Evolutionary conservation across 2,888 invertebrate species (phyloP).

Genomic region (Microplitis deprimator): DNA sequence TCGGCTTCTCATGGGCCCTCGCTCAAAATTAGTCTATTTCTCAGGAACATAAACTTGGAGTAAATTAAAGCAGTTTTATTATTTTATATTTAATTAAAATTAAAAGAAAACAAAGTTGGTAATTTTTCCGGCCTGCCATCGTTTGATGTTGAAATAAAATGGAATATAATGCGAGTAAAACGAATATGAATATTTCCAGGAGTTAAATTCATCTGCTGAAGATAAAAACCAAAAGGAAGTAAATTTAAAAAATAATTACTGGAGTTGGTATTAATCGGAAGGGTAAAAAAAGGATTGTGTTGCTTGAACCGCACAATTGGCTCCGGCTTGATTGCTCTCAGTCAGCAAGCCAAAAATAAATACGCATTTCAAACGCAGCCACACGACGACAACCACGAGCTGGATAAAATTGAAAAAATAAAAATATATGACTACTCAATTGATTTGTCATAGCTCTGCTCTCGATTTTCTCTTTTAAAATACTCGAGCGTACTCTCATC

Average conservation of each 20-base stretch:
- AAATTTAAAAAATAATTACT: neutral
- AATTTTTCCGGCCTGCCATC: too few species aligned
- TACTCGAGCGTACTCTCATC: neutral
- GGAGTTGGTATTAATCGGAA: slow-evolving; percentile 30
- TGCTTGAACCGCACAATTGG: slow-evolving; percentile 47
- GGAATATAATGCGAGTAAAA: too few species aligned
- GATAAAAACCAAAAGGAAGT: neutral
- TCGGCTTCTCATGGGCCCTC: neutral
- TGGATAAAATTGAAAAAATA: slow-evolving; percentile 28
- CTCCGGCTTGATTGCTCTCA: slow-evolving; percentile 49
- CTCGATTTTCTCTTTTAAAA: slow-evolving; percentile 45
- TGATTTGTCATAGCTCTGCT: slow-evolving; percentile 57
- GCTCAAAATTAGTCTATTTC: neutral
- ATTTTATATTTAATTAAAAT: too few species aligned
- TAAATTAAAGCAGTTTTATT: too few species aligned
- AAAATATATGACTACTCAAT: neutral
- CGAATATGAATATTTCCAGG: too few species aligned
- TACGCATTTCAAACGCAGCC: slow-evolving; percentile 51
- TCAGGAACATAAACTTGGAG: neutral
- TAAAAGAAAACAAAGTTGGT: too few species aligned
- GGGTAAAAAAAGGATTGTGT: slow-evolving; percentile 48
- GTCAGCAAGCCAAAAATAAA: slow-evolving; percentile 51
- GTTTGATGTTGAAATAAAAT: too few species aligned
- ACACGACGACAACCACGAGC: slow-evolving; percentile 17
- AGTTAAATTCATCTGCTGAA: neutral